A percentile compares a stretch with the other conserved stretches of the same genome.
These are phyloP conservation scores for Leptoteleia sp. DNA, from an alignment of 1,140 invertebrate genomes.

Conservation along the genomic window DNA sequence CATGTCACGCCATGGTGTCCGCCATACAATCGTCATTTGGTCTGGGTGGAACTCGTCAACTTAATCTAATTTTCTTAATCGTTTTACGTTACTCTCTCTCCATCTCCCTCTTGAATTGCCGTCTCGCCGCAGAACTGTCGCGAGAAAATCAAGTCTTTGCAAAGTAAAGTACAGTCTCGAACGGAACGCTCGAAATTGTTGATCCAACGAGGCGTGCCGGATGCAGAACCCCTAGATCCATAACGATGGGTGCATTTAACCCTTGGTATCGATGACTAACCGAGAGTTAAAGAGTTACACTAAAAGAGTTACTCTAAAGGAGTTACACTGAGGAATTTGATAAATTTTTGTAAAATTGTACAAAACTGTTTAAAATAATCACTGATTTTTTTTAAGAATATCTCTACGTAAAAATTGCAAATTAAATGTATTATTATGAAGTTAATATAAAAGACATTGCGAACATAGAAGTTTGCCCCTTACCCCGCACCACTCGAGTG, in stretches of 20 bases:
- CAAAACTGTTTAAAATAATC: no score
- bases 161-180: slow-evolving; percentile 92
- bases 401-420: no score
- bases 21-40: slow-evolving; percentile 36
- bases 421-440: no score
- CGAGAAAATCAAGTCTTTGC: slow-evolving; percentile 91
- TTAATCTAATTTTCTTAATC: slow-evolving; percentile 52
- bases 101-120: slow-evolving; percentile 58
- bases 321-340: no score
- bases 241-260: slow-evolving; percentile 72
- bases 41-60: slow-evolving; percentile 55
- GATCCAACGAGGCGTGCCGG: slow-evolving; percentile 90
- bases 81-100: slow-evolving; percentile 60
- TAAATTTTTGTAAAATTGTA: no score
- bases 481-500: no score
- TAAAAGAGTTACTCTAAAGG: no score
- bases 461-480: no score
- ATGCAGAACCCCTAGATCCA: slow-evolving; percentile 86
- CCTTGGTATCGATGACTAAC: slow-evolving; percentile 23
- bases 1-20: slow-evolving; percentile 52
- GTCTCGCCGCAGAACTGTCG: slow-evolving; percentile 85
- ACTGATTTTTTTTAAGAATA: no score
- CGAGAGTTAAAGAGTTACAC: slow-evolving; percentile 14
- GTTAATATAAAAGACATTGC: no score
- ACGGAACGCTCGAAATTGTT: slow-evolving; percentile 93